Base-by-base conservation (phyloP, 2,113 vertebrate species). In the Pedionomus torquatus region DNA sequence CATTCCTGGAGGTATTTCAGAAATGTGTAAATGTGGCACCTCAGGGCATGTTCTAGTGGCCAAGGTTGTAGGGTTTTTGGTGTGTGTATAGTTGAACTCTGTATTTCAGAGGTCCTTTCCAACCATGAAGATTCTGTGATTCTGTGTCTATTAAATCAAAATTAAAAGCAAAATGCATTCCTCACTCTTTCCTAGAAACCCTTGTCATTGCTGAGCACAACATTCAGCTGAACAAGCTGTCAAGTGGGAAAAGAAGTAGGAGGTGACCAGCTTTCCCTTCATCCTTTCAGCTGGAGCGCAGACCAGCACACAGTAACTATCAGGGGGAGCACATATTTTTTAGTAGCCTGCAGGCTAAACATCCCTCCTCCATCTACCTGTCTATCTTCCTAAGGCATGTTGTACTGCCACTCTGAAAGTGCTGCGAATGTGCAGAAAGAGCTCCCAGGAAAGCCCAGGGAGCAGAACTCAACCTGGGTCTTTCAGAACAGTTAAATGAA, bases 201-300 rank as follows among this genome's bases (percentile, higher is more conserved):
- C 30, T 68, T 80, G 70, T 89, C 33, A 16, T 68, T 91, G 78
- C 93, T 75, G 64, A 69, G 83, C 87, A 79, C 65, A 93, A 66
- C 72, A 68, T 93, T 93, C 72, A 83, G 70, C 69, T 93, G 94
- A 96, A 93, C 93, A 97, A 96, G 93, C 95, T 97, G 96, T 96
- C 93, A 84, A 96, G 96, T 93, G 91, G 89, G 95, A 97, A 96
- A 95, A 95, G 30, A 87, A 94, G 96, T 97, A 87, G 96, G 96
- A 96, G 96, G 95, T 95, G 96, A 95, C 94, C 95, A 96, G 65
- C 61, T 94, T 95, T 95, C 87, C 76, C 89, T 96, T 94, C 94
- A 93, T 94, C 89, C 87, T 94, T 93, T 93, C 81, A 95, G 84
- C 93, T 96, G 89, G 87, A 48, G 93, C 82, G 91, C 65, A 87